Percentiles rank a stretch among this genome's conserved stretches.
phyloP scores from a whole-genome alignment of 2,797 vertebrate genomes.

The Rhabdomys pumilio region DNA sequence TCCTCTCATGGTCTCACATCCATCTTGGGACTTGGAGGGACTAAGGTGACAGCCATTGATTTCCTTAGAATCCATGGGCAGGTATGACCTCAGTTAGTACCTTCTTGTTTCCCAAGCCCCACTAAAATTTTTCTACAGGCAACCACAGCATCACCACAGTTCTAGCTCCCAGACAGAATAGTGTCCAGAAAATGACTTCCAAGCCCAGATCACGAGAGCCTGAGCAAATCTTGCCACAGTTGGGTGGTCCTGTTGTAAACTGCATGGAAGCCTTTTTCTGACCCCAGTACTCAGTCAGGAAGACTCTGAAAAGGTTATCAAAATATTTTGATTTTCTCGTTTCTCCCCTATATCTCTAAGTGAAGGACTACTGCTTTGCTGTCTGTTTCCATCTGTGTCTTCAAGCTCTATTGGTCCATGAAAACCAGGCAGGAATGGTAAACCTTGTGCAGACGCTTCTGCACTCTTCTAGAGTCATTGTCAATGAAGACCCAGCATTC shows the following conservation, averaged over 20 bases:
- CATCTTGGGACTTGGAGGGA: not conserved
- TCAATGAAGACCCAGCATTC: not conserved
- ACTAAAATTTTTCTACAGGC: not conserved
- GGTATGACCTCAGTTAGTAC: not conserved
- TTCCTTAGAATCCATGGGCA: not conserved
- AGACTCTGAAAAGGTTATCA: not conserved
- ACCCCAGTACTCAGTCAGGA: not conserved
- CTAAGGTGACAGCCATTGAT: not conserved
- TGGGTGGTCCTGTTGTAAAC: not conserved
- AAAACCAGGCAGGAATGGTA: slow-evolving; percentile 9
- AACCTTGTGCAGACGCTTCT: not conserved
- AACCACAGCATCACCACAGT: not conserved
- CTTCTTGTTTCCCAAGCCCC: not conserved
- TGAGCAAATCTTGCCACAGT: not conserved
- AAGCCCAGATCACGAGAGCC: not conserved
- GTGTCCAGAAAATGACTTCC: not conserved
- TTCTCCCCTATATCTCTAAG: not conserved
- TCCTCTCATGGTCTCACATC: not conserved
- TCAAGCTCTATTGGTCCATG: not conserved
- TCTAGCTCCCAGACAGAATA: not conserved
- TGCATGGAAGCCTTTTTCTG: not conserved
- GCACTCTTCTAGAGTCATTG: not conserved
- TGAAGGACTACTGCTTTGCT: not conserved
- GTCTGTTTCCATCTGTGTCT: not conserved
- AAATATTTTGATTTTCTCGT: not conserved